These are phyloP conservation scores for Embidobia sp. DNA, from an alignment of 2,888 invertebrate species.

Conservation along the genomic window DNA sequence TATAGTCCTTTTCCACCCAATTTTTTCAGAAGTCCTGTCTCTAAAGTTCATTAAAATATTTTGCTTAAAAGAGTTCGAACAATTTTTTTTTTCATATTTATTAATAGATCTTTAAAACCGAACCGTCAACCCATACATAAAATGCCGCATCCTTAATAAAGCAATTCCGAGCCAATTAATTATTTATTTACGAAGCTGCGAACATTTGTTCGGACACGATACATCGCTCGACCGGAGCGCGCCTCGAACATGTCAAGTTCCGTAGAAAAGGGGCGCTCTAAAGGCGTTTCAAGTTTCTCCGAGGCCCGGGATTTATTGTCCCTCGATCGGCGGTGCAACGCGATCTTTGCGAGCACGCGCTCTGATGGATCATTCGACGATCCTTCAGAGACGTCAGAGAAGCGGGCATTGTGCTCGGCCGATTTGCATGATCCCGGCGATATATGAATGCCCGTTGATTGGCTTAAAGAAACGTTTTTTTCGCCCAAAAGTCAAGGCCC, in stretches of 20 bases:
- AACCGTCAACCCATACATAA: too few species aligned
- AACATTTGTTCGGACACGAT: constrained; percentile 23
- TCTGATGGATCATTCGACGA: constrained; percentile 74
- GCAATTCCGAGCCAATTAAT: too few species aligned
- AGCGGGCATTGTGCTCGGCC: constrained; percentile 62
- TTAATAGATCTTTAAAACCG: too few species aligned
- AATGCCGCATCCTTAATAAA: too few species aligned
- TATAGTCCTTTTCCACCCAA: too few species aligned
- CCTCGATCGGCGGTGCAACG: constrained; percentile 19
- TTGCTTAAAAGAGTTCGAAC: too few species aligned
- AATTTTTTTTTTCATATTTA: too few species aligned
- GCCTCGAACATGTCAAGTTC: constrained; percentile 1
- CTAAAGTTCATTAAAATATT: too few species aligned
- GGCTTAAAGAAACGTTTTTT: constrained; percentile 61
- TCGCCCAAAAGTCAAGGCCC: constrained; percentile 14
- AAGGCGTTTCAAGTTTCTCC: constrained; percentile 37
- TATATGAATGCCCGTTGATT: constrained; percentile 75
- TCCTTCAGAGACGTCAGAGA: constrained; percentile 64
- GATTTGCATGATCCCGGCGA: constrained; percentile 74
- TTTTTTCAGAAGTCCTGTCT: too few species aligned
- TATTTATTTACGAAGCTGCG: constrained; percentile 14
- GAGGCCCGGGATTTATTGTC: constrained; percentile 44
- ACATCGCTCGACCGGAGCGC: background rate
- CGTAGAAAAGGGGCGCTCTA: constrained; percentile 4
- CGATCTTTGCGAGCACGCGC: constrained; percentile 50